Evolutionary conservation across 2,888 invertebrate species (phyloP), one percentile per base, ranked within the genome.

Genomic region (Ormyrus thymus): DNA sequence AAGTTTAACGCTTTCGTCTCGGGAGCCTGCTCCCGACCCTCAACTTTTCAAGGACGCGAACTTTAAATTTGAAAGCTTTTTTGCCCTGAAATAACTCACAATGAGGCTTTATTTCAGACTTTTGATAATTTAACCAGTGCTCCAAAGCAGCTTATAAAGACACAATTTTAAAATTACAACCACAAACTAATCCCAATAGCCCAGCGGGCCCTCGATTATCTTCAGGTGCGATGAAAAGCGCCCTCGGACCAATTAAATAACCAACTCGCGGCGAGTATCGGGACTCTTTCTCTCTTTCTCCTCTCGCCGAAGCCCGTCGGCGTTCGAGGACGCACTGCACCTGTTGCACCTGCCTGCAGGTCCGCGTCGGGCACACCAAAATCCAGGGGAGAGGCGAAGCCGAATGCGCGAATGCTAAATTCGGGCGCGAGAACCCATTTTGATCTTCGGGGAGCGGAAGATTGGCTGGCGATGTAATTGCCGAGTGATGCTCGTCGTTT

Each of bases 321-420:
- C 29, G 29, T 1, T 29, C 29, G 29, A 29, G 29, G 29, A 29
- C 4, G 29, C 29, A 29, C 43, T 58, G 56, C 78, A 78, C 78
- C 78, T 78, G 78, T 74, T 78, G 69, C 78, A 74, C 64, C 78
- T 74, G 74, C 51, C 6, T 6, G 69, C 56, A 55, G n/a, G 29
- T 29, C 43, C 15, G 29, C 45, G 45, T 15, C 45, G 1, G 46
- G 8, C 3, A 11, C 7, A 45, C 8, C 51, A 50, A 62, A n/a
- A 62, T 5, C 56, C 48, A 8, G 46, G 0, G 5, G 15, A n/a
- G 0, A n/a, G 53, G n/a, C 11, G 15, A 9, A 1, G 29, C 29
- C 2, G 4, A 29, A 29, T 29, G 4, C 8, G 10, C 45, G 58
- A 76, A 76, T 76, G 76, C 48, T 53, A 69, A 69, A 55, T 61